Evolutionary conservation across 2,113 vertebrate genomes (phyloP).

Genomic region (Bos indicus): DNA sequence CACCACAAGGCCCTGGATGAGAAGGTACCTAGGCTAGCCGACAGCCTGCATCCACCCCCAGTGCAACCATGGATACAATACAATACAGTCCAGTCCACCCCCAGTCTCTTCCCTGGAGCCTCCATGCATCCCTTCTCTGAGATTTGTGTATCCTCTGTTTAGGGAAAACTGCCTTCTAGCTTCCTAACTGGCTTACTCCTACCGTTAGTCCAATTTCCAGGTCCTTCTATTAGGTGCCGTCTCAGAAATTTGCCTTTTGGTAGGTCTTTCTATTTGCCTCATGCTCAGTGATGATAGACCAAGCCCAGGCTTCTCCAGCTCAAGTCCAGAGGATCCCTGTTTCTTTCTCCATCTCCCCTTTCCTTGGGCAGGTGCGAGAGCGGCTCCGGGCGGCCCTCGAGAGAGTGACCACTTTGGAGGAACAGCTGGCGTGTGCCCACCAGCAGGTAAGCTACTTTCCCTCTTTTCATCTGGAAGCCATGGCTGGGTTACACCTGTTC

Average conservation of each 20-base stretch:
- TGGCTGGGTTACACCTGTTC: background rate
- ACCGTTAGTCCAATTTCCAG: background rate
- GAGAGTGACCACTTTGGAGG: constrained; percentile 92
- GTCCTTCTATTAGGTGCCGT: background rate
- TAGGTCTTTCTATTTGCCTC: background rate
- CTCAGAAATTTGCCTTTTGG: background rate
- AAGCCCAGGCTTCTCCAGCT: background rate
- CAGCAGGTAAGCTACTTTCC: constrained; percentile 85
- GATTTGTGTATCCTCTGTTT: background rate
- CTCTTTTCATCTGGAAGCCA: background rate
- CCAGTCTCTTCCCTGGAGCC: background rate
- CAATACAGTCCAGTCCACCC: background rate
- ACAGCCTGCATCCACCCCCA: accelerated
- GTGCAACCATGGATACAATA: background rate
- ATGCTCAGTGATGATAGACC: background rate
- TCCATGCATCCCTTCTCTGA: background rate
- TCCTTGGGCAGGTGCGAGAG: constrained; percentile 88
- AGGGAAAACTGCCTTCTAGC: background rate
- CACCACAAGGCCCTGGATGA: constrained; percentile 98
- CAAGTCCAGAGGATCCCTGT: background rate
- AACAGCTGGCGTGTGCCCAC: constrained; percentile 88
- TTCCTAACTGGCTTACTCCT: background rate
- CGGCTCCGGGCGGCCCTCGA: constrained; percentile 92
- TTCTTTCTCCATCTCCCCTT: background rate
- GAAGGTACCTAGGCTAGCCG: constrained; percentile 83